These are phyloP conservation scores for Scophthalmus maximus DNA, from an alignment of 2,113 vertebrate genomes.

Conservation along the genomic window DNA sequence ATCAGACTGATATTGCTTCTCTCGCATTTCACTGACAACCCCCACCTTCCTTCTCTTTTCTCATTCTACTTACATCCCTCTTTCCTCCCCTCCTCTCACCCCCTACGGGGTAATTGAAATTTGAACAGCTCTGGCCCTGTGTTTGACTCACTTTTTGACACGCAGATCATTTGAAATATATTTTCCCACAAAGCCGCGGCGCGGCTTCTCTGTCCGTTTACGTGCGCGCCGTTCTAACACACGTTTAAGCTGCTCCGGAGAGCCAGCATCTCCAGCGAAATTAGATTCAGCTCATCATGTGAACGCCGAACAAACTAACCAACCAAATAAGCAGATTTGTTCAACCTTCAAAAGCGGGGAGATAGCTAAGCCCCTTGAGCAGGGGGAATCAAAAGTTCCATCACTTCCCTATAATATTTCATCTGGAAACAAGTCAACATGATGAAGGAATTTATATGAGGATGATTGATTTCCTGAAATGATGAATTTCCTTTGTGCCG, in stretches of 20 bases:
- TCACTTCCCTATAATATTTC: slow-evolving; percentile 54
- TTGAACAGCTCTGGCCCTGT: slow-evolving; percentile 51
- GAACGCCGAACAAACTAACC: slow-evolving; percentile 48
- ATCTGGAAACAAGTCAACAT: slow-evolving; percentile 68
- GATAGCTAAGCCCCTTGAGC: slow-evolving; percentile 38
- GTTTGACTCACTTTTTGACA: slow-evolving; percentile 59
- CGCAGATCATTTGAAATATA: slow-evolving; percentile 18
- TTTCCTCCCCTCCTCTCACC: slow-evolving; percentile 61
- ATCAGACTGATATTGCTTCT: slow-evolving; percentile 84
- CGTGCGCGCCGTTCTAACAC: slow-evolving; percentile 6
- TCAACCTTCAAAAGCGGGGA: slow-evolving; percentile 45
- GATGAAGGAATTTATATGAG: slow-evolving; percentile 70
- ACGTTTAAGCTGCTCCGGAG: slow-evolving; percentile 34
- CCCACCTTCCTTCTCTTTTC: slow-evolving; percentile 59
- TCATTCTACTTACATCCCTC: slow-evolving; percentile 65
- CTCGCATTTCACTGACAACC: slow-evolving; percentile 79
- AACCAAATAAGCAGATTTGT: slow-evolving; percentile 56
- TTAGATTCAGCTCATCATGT: slow-evolving; percentile 44
- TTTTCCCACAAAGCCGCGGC: slow-evolving; percentile 23
- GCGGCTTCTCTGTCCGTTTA: slow-evolving; percentile 33
- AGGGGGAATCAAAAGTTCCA: slow-evolving; percentile 37
- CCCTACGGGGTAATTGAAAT: slow-evolving; percentile 70
- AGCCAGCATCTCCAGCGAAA: slow-evolving; percentile 38
- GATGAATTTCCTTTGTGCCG: slow-evolving; percentile 68
- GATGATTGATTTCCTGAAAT: slow-evolving; percentile 76